Evolutionary conservation across 2,888 invertebrate species (phyloP).

Genomic region (Reticulitermes lucifugus): DNA sequence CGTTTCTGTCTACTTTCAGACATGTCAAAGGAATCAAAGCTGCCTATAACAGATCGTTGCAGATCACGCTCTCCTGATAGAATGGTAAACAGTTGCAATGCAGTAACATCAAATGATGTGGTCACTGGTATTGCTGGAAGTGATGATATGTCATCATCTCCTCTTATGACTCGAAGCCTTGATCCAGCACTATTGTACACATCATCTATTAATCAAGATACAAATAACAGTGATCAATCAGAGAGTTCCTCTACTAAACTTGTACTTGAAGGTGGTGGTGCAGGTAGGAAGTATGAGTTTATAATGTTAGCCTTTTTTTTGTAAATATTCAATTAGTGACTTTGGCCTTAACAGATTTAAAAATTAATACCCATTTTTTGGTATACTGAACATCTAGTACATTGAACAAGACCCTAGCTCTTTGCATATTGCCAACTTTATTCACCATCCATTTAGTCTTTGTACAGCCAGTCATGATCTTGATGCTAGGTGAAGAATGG

Average conservation of each 20-base stretch:
- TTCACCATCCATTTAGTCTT: no score
- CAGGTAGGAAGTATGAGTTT: constrained; percentile 26
- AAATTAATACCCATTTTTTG: no score
- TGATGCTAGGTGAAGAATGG: no score
- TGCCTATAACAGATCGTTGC: constrained; percentile 30
- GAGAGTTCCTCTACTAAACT: constrained; percentile 27
- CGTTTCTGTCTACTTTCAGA: neutral
- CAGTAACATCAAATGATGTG: constrained; percentile 59
- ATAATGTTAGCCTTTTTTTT: no score
- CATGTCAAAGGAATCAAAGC: constrained; percentile 27
- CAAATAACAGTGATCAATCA: constrained; percentile 59
- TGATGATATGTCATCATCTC: constrained; percentile 56
- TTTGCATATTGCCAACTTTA: no score
- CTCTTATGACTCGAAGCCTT: constrained; percentile 72
- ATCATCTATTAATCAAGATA: constrained; percentile 27
- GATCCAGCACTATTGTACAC: constrained; percentile 68
- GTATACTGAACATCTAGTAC: no score
- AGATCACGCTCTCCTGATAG: constrained; percentile 70
- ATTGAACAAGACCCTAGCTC: no score
- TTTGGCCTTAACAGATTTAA: no score
- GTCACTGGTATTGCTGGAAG: constrained; percentile 57
- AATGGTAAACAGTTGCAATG: constrained; percentile 79
- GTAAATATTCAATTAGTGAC: no score
- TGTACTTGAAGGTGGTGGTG: constrained; percentile 29
- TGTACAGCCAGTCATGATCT: no score